Evolutionary conservation across 2,113 vertebrate genomes (phyloP).

Genomic region (Sisor rabdophorus): DNA sequence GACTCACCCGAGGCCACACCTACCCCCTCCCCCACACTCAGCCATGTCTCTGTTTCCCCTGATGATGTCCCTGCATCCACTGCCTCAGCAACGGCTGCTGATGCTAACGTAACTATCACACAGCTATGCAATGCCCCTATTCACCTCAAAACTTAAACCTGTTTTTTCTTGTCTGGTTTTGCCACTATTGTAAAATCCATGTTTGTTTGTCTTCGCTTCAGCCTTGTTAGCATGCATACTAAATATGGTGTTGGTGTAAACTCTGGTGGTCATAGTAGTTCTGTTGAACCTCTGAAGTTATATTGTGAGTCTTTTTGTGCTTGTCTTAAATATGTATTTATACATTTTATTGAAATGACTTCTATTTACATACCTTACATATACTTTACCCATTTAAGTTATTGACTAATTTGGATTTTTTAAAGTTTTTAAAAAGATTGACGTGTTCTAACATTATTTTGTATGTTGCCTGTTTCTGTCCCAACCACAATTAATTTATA

Average conservation of each 20-base stretch:
- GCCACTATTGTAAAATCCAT: conserved; percentile 11
- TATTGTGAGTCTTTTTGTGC: neutral
- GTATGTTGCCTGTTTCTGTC: neutral
- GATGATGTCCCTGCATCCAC: conserved; percentile 72
- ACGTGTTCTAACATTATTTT: conserved; percentile 10
- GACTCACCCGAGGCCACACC: conserved; percentile 75
- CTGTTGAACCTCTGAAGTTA: neutral
- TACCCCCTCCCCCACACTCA: conserved; percentile 83
- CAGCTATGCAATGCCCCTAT: conserved; percentile 34
- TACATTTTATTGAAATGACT: neutral
- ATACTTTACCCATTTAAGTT: neutral
- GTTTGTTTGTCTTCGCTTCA: conserved; percentile 9
- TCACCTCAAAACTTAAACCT: conserved; percentile 42
- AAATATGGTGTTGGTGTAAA: neutral
- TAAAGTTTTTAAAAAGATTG: neutral
- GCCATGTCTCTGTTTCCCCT: conserved; percentile 77
- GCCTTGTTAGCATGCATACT: conserved; percentile 11
- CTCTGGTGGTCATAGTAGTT: neutral
- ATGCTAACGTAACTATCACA: conserved; percentile 84
- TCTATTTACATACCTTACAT: neutral
- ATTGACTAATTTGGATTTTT: neutral
- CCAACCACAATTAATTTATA: neutral
- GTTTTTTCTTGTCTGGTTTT: neutral
- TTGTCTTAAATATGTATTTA: conserved; percentile 5
- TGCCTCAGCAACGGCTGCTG: conserved; percentile 66